Percentiles rank a stretch among this genome's conserved stretches.
Evolutionary conservation across 92 coral and sea anemone genomes (phyloP).

Genomic region (Isaurus tuberculatus): DNA sequence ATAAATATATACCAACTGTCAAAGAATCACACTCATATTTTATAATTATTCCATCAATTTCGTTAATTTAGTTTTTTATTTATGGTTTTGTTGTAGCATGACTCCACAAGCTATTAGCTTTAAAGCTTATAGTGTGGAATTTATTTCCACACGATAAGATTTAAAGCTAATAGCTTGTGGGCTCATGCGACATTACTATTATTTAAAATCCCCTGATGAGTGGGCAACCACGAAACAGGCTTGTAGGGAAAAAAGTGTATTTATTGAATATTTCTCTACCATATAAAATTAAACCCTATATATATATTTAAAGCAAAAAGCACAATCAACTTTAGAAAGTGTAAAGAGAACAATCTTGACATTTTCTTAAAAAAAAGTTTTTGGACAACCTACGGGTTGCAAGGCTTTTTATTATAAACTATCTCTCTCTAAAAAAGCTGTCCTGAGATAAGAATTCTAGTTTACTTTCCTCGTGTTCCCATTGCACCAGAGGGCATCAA

Average conservation of each 20-base stretch:
- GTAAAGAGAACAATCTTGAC: neutral
- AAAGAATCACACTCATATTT: slow-evolving; percentile 5
- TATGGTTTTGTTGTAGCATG: neutral
- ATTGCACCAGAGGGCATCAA: no score
- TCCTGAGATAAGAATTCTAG: neutral
- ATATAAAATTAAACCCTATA: no score
- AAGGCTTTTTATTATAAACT: neutral
- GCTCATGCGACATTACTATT: no score
- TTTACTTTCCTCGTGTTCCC: neutral
- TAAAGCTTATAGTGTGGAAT: neutral
- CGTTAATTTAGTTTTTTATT: neutral
- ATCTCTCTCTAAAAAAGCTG: neutral
- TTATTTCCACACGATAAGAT: no score
- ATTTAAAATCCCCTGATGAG: no score
- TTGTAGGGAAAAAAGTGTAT: no score
- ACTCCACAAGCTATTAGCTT: neutral
- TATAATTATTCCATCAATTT: neutral
- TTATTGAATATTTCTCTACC: no score
- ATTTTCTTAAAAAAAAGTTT: neutral
- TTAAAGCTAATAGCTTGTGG: no score
- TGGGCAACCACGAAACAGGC: no score
- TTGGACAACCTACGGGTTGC: neutral
- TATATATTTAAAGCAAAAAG: no score
- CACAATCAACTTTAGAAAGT: neutral
- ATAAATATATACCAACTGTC: slow-evolving; percentile 11